These are phyloP conservation scores for Petroica traversi DNA, from an alignment of 2,113 vertebrate genomes.

Conservation along the genomic window DNA sequence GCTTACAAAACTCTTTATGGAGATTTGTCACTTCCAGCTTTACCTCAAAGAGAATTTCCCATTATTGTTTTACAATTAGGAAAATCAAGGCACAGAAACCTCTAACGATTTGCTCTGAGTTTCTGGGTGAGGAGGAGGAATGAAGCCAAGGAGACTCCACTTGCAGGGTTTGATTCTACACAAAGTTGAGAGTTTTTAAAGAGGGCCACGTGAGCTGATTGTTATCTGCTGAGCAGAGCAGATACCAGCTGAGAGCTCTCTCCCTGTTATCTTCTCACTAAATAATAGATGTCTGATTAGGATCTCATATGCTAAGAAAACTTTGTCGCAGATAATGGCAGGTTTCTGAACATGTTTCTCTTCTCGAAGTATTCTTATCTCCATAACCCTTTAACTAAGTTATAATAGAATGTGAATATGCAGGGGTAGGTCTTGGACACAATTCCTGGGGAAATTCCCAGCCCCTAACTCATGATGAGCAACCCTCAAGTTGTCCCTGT, in stretches of 20 bases:
- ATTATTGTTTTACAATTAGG: background rate
- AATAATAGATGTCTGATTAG: slow-evolving; percentile 22
- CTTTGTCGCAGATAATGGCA: background rate
- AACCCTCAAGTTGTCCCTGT: background rate
- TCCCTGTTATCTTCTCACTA: background rate
- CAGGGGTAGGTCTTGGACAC: background rate
- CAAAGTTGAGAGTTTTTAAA: background rate
- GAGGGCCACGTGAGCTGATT: background rate
- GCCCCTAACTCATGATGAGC: background rate
- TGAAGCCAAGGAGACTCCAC: background rate
- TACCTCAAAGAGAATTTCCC: background rate
- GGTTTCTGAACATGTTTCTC: background rate
- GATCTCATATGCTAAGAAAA: background rate
- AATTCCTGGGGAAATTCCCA: background rate
- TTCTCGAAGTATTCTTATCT: background rate
- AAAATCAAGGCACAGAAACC: background rate
- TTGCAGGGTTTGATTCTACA: background rate
- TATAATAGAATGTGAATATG: background rate
- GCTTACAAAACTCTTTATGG: background rate
- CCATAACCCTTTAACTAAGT: background rate
- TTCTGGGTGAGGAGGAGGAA: background rate
- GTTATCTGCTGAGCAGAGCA: slow-evolving; percentile 10
- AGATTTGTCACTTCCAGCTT: background rate
- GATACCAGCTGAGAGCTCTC: background rate
- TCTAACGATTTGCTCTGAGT: background rate